phyloP scores from a whole-genome alignment of 2,888 invertebrate genomes.

The Volucella zonaria region DNA sequence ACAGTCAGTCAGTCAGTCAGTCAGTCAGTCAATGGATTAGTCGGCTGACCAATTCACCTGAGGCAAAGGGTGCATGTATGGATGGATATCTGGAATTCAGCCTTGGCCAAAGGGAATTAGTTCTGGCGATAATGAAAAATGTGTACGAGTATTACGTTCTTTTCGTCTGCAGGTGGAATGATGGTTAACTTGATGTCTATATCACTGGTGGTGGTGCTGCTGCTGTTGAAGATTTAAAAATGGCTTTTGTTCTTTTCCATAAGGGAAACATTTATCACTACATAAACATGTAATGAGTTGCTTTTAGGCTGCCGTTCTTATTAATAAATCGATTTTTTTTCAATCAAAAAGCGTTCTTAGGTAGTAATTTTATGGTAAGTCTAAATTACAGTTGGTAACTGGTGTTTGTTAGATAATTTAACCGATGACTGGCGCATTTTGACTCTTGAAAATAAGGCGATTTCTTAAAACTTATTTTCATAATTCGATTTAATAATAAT shows the following conservation, averaged over 20 bases:
- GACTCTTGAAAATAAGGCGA: too few species aligned
- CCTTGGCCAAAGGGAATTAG: conserved; percentile 52
- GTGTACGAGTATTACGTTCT: background rate
- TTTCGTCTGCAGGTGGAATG: conserved; percentile 50
- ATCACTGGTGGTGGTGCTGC: conserved; percentile 44
- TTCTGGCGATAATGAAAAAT: conserved; percentile 56
- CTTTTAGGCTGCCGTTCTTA: conserved; percentile 21
- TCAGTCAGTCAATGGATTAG: conserved; percentile 72
- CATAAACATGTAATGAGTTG: conserved; percentile 38
- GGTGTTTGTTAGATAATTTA: too few species aligned
- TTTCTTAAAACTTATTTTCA: too few species aligned
- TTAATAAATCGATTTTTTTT: conserved; percentile 16
- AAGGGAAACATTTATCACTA: conserved; percentile 38
- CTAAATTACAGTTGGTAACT: too few species aligned
- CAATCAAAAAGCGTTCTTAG: too few species aligned
- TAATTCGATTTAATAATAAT: too few species aligned
- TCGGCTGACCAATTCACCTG: conserved; percentile 40
- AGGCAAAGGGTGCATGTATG: conserved; percentile 49
- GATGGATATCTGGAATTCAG: conserved; percentile 11
- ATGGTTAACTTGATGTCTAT: conserved; percentile 68
- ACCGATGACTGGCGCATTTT: too few species aligned
- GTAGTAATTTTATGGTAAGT: too few species aligned
- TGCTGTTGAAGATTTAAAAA: conserved; percentile 10
- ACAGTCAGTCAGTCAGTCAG: conserved; percentile 71
- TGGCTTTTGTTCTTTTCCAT: conserved; percentile 26